Evolutionary conservation across 2,888 invertebrate genomes (phyloP).

Genomic region (Nemurella pictetii): DNA sequence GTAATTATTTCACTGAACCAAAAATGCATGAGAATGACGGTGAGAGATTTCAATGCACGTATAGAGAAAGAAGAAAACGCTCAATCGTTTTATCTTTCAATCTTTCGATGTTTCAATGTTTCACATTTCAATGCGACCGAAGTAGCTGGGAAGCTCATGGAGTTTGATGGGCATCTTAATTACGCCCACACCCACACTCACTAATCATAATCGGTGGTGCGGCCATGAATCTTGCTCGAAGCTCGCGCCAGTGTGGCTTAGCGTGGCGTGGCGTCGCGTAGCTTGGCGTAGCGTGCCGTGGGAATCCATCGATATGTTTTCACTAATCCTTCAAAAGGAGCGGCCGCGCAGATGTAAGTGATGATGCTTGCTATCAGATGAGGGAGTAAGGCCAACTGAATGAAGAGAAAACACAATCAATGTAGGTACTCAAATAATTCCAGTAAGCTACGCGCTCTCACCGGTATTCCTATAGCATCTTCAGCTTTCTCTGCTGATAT

Average conservation of each 20-base stretch:
- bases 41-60: background rate
- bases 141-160: too few relatives aligned
- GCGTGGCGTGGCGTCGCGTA: background rate
- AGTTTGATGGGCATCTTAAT: too few relatives aligned
- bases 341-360: background rate
- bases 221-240: background rate
- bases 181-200: background rate
- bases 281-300: background rate
- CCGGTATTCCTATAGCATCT: background rate
- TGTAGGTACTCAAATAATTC: slow-evolving; percentile 31
- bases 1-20: too few relatives aligned
- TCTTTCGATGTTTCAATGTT: background rate
- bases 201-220: background rate
- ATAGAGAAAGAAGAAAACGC: background rate
- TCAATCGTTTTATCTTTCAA: too few relatives aligned
- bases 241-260: background rate
- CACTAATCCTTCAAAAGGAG: background rate
- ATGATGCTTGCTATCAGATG: background rate
- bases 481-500: slow-evolving; percentile 16
- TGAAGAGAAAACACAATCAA: slow-evolving; percentile 28
- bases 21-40: background rate
- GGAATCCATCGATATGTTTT: background rate
- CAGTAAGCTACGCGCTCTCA: slow-evolving; percentile 30
- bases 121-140: background rate
- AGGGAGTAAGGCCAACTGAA: background rate